A percentile compares a stretch with the other conserved stretches of the same genome.
These are phyloP conservation scores for Malurus cyaneus DNA, from an alignment of 2,113 vertebrate species.

Conservation along the genomic window DNA sequence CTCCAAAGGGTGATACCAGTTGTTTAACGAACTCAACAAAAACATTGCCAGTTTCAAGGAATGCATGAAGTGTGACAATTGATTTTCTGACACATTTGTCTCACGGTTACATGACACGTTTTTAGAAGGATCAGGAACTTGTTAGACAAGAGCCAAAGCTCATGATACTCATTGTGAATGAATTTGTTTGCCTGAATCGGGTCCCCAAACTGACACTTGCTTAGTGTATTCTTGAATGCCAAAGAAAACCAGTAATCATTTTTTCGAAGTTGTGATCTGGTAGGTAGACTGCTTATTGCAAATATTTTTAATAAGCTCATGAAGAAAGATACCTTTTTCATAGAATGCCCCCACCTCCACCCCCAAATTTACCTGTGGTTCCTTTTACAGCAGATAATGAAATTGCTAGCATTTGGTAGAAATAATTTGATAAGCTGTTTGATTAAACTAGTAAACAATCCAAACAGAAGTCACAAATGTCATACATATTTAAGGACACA, in stretches of 20 bases:
- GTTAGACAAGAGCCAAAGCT: conserved; percentile 7
- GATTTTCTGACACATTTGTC: conserved; percentile 34
- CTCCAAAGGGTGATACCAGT: neutral
- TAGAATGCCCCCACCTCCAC: neutral
- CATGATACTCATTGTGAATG: neutral
- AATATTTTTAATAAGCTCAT: neutral
- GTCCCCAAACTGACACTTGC: neutral
- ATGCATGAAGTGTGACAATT: conserved; percentile 2
- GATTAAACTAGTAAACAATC: neutral
- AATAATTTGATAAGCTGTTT: neutral
- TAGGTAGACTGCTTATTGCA: neutral
- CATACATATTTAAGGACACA: neutral
- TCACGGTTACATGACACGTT: neutral
- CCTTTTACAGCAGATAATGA: neutral
- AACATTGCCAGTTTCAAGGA: neutral
- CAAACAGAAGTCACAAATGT: neutral
- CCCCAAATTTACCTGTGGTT: neutral
- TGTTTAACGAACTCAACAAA: neutral
- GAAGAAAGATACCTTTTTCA: neutral
- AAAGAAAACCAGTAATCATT: neutral
- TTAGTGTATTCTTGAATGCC: neutral
- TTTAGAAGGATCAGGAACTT: neutral
- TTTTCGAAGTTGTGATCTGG: neutral
- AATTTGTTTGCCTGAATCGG: neutral
- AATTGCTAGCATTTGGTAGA: neutral